Conservation (phyloP, 2,113 vertebrate genomes). For the Tragulus kanchil region DNA sequence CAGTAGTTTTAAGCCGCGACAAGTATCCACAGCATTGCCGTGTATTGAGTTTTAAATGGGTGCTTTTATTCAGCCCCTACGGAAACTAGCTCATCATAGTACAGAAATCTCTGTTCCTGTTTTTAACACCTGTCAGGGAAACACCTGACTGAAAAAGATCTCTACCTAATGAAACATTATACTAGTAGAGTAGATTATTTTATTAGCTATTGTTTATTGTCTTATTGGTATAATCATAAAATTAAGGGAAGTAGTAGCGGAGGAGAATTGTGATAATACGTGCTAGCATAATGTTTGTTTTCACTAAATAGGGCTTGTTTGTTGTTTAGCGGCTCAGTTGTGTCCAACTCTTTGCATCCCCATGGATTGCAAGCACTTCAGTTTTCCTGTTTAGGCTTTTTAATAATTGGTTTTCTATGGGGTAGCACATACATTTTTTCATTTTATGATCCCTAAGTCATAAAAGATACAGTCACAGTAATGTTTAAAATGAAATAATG, state of each 20-base stretch:
- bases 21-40: background rate
- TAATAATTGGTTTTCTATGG: background rate
- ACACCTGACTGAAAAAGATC: background rate
- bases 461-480: too few species aligned
- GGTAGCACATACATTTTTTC: background rate
- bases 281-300: background rate
- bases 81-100: background rate
- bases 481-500: too few species aligned
- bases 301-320: background rate
- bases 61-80: background rate
- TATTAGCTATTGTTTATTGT: background rate
- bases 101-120: background rate
- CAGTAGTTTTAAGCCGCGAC: background rate
- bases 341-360: background rate
- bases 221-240: background rate
- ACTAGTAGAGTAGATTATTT: background rate
- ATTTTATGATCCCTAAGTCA: background rate
- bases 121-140: background rate
- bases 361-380: background rate
- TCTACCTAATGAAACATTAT: background rate
- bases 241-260: slow-evolving; percentile 15
- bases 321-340: background rate
- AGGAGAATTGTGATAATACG: background rate
- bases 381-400: background rate
- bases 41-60: background rate